Evolutionary conservation across 2,888 invertebrate species (phyloP).

Genomic region (Caenorhabditis doughertyi): DNA sequence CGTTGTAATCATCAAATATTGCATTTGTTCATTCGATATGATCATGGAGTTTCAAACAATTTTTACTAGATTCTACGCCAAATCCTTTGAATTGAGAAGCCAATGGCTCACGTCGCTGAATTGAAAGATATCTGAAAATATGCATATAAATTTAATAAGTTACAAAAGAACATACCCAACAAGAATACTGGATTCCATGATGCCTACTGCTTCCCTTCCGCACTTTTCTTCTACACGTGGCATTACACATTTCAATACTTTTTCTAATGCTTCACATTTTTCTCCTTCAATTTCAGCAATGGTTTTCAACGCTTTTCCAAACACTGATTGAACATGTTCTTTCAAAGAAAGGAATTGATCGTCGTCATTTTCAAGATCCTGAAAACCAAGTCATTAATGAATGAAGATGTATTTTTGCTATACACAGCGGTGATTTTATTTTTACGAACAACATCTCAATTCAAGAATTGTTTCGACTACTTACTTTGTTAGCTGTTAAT

Average conservation of each 20-base stretch:
- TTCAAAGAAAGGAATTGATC: conserved; percentile 66
- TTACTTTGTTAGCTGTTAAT: conserved; percentile 64
- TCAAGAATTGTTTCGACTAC: no score
- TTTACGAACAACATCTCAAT: no score
- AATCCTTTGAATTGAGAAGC: conserved; percentile 69
- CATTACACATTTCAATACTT: conserved; percentile 65
- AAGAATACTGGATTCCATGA: conserved; percentile 61
- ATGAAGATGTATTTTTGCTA: not conserved
- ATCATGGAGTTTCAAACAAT: conserved; percentile 57
- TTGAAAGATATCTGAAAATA: conserved; percentile 60
- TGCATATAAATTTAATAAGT: not conserved
- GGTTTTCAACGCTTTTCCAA: conserved; percentile 51
- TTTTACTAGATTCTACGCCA: conserved; percentile 56
- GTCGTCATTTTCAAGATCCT: conserved; percentile 67
- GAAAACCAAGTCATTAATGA: not conserved
- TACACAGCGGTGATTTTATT: no score
- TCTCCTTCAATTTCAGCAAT: conserved; percentile 69
- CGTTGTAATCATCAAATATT: not conserved
- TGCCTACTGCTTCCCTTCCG: conserved; percentile 57
- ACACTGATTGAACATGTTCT: conserved; percentile 67
- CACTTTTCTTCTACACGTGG: conserved; percentile 65
- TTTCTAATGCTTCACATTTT: conserved; percentile 62
- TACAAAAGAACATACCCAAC: conserved; percentile 56
- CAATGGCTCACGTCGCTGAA: conserved; percentile 64
- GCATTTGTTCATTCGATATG: conserved; percentile 45